phyloP scores from a whole-genome alignment of 2,113 vertebrate species.

The Daboia siamensis region DNA sequence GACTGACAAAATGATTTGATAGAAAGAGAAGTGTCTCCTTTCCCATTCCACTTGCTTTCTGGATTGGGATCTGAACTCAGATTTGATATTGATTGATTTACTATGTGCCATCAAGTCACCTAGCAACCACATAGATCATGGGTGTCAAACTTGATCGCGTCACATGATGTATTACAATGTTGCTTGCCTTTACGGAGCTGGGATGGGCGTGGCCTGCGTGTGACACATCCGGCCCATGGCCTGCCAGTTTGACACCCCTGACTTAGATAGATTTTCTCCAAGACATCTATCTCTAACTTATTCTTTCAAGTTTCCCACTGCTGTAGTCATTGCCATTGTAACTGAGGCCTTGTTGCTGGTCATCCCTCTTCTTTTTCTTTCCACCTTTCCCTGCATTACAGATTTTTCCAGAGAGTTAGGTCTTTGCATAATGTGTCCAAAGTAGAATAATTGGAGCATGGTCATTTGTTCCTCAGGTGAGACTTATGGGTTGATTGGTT shows the following conservation, averaged over 20 bases:
- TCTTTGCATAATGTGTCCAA: neutral
- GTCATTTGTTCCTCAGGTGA: neutral
- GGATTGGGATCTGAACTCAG: neutral
- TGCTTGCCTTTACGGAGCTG: too few relatives aligned
- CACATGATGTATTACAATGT: too few relatives aligned
- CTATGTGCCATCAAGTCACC: neutral
- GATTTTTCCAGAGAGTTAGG: too few relatives aligned
- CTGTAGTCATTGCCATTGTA: neutral
- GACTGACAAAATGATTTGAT: neutral
- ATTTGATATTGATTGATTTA: neutral
- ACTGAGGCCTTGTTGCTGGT: neutral
- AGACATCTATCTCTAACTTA: neutral
- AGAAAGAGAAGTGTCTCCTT: neutral
- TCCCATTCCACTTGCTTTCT: neutral
- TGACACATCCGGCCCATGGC: too few relatives aligned
- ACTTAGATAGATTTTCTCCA: neutral
- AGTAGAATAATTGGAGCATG: neutral
- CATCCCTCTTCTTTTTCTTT: too few relatives aligned
- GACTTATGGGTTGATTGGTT: neutral
- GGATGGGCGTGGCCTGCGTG: too few relatives aligned
- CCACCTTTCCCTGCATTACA: too few relatives aligned
- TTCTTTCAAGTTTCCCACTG: neutral
- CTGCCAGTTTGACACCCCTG: too few relatives aligned
- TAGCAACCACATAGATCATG: neutral
- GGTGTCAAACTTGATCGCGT: too few relatives aligned